Evolutionary conservation across 2,888 invertebrate genomes (phyloP).

Genomic region (Drosophila lutescens): DNA sequence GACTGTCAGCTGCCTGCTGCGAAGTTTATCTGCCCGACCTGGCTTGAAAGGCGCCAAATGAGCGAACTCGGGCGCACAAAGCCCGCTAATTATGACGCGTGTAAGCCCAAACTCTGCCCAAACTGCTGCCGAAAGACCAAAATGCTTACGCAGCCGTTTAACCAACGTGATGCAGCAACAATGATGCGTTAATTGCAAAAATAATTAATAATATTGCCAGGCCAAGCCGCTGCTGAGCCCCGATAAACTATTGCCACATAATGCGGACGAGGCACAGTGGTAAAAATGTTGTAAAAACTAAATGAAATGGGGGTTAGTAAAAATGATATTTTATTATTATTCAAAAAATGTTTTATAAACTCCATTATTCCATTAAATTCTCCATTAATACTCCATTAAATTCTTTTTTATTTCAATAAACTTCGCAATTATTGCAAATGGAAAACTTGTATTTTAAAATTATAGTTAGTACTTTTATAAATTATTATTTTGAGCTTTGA

Average conservation of each 20-base stretch:
- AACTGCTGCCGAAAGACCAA: constrained; percentile 4
- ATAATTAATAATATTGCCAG: constrained; percentile 71
- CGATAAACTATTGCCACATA: constrained; percentile 32
- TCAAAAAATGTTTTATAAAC: too few relatives aligned
- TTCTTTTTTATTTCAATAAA: too few relatives aligned
- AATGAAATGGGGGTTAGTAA: too few relatives aligned
- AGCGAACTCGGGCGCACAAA: constrained; percentile 54
- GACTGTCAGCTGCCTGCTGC: constrained; percentile 8
- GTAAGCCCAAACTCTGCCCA: constrained; percentile 29
- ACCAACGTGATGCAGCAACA: constrained; percentile 72
- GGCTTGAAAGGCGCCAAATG: constrained; percentile 61
- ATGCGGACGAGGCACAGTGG: constrained; percentile 25
- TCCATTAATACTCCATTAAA: too few relatives aligned
- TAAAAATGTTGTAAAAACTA: too few relatives aligned
- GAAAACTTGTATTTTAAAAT: too few relatives aligned
- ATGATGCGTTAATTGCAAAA: constrained; percentile 74
- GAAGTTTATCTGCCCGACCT: constrained; percentile 50
- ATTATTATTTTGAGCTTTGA: too few relatives aligned
- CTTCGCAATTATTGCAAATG: too few relatives aligned
- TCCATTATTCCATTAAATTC: too few relatives aligned
- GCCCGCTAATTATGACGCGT: constrained; percentile 72
- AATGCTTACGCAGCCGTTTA: constrained; percentile 53
- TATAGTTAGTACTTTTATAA: too few relatives aligned
- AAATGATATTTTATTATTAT: too few relatives aligned
- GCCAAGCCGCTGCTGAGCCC: constrained; percentile 5